Percentiles rank a stretch among this genome's conserved stretches.
phyloP scores from a whole-genome alignment of 2,888 invertebrate species.

The Geophilus truncorum region DNA sequence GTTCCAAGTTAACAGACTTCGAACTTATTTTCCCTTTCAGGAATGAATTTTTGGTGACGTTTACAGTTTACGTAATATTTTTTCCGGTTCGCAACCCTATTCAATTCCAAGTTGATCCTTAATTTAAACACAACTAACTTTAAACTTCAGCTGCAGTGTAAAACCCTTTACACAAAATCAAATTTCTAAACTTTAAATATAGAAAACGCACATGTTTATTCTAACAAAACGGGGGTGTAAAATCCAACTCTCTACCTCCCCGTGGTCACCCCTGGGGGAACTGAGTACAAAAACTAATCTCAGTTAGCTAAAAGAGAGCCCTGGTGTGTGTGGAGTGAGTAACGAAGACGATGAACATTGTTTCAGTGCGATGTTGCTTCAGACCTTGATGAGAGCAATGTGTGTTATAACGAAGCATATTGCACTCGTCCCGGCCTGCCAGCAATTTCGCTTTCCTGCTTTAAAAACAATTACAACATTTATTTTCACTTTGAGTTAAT shows the following conservation, averaged over 20 bases:
- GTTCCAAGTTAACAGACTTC: too few relatives aligned
- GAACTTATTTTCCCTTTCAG: too few relatives aligned
- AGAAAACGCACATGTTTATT: too few relatives aligned
- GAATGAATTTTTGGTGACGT: too few relatives aligned
- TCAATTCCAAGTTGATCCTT: too few relatives aligned
- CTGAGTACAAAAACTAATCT: too few relatives aligned
- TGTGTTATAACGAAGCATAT: slow-evolving; percentile 10
- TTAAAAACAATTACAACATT: neutral
- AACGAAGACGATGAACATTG: neutral
- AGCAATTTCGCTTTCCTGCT: neutral
- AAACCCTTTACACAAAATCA: too few relatives aligned
- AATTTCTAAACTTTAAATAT: too few relatives aligned
- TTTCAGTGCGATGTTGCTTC: neutral
- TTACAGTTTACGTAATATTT: too few relatives aligned
- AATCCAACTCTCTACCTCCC: neutral
- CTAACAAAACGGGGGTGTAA: neutral
- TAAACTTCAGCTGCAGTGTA: too few relatives aligned
- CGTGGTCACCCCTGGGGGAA: neutral
- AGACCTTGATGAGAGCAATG: slow-evolving; percentile 27
- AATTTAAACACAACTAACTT: too few relatives aligned
- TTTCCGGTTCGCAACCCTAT: too few relatives aligned
- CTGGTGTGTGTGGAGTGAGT: neutral
- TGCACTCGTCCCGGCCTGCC: slow-evolving; percentile 34
- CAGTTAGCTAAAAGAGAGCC: neutral
- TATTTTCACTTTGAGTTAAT: neutral